These are phyloP conservation scores for Apodemia duryi DNA, from an alignment of 2,888 invertebrate genomes.

Conservation along the genomic window DNA sequence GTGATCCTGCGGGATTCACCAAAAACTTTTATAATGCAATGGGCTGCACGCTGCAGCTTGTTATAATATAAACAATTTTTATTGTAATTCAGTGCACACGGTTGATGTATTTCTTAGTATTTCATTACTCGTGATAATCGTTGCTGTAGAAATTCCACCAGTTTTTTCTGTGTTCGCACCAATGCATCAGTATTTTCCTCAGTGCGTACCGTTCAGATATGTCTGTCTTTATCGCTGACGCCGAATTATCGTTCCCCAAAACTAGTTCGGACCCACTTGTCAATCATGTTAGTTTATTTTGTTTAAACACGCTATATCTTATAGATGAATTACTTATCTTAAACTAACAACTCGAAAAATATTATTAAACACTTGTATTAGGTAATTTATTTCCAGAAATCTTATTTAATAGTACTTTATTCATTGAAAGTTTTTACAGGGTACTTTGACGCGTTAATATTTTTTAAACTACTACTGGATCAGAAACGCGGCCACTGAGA, in stretches of 20 bases:
- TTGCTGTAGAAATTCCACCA: conserved; percentile 31
- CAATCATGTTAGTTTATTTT: conserved; percentile 10
- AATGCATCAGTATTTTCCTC: conserved; percentile 53
- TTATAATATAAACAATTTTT: neutral
- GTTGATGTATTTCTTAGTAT: conserved; percentile 11
- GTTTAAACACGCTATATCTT: neutral
- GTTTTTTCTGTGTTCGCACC: conserved; percentile 38
- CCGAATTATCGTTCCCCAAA: conserved; percentile 28
- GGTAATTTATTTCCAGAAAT: too few relatives aligned
- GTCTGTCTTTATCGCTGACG: conserved; percentile 38
- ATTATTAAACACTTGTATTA: too few relatives aligned
- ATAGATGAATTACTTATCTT: too few relatives aligned
- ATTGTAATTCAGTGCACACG: neutral
- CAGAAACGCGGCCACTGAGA: too few relatives aligned
- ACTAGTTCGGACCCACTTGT: conserved; percentile 25
- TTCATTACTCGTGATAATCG: conserved; percentile 26
- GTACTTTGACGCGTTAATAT: too few relatives aligned
- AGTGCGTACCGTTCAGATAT: conserved; percentile 45
- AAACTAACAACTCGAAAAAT: too few relatives aligned
- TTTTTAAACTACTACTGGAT: too few relatives aligned
- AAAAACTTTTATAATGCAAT: too few relatives aligned
- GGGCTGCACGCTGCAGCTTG: neutral
- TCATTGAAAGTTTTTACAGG: too few relatives aligned
- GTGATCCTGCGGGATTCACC: too few relatives aligned
- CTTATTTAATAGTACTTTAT: too few relatives aligned